Conservation (phyloP, 2,113 vertebrate species). For the Climacteris rufus region DNA sequence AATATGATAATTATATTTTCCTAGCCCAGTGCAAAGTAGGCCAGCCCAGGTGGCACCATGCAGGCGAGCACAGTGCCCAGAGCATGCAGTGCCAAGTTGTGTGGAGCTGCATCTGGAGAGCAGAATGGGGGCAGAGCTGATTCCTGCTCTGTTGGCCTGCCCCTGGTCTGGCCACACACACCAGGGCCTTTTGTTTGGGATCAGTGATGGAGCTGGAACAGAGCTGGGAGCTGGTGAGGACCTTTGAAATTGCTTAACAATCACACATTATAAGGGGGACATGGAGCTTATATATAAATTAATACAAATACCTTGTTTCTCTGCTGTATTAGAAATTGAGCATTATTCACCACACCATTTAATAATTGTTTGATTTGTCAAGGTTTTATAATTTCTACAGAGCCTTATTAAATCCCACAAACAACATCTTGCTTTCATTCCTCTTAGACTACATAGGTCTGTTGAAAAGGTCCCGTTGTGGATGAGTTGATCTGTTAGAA, state of each 20-base stretch:
- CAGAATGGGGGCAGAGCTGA: neutral
- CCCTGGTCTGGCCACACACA: rapidly evolving
- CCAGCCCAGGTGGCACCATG: neutral
- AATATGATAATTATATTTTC: slow-evolving; percentile 34
- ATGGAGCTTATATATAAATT: neutral
- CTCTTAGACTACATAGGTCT: neutral
- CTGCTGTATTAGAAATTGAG: neutral
- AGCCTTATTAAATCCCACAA: neutral
- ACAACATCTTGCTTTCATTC: neutral
- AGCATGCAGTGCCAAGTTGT: neutral
- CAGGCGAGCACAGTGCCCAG: neutral
- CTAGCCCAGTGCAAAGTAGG: neutral
- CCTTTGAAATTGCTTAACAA: neutral
- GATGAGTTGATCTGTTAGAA: neutral
- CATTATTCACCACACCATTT: neutral
- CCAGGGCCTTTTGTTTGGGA: neutral
- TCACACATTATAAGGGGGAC: rapidly evolving
- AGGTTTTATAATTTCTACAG: neutral
- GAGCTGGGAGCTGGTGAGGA: neutral
- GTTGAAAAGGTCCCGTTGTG: neutral
- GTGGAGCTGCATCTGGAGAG: neutral
- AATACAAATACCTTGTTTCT: neutral
- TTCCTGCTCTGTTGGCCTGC: neutral
- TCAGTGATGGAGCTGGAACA: neutral
- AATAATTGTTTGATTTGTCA: neutral